Conservation (phyloP, 2,113 vertebrate species). For the Misgurnus mizolepis region DNA sequence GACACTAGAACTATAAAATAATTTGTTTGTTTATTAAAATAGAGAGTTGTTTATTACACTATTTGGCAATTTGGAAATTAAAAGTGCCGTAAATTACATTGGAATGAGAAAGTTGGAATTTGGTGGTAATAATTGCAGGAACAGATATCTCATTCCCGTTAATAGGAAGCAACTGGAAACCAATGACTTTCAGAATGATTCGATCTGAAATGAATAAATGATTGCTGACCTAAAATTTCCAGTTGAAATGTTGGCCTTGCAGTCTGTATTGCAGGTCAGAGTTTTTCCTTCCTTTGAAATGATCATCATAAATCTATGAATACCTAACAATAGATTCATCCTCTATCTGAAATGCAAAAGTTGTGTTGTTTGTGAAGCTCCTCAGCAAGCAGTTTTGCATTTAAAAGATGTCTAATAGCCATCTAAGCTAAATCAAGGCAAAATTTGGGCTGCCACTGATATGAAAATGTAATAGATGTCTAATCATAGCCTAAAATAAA, state of each 20-base stretch:
- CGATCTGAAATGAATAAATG: background rate
- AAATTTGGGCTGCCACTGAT: too few species aligned
- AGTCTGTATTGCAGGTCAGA: background rate
- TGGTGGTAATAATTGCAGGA: background rate
- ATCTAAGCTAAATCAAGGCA: too few species aligned
- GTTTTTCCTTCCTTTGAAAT: conserved; percentile 5
- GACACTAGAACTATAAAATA: background rate
- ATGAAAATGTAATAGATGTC: too few species aligned
- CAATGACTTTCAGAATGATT: background rate
- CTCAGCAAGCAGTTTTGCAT: too few species aligned
- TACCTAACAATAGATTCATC: too few species aligned
- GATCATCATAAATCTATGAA: background rate
- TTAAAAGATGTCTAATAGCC: too few species aligned
- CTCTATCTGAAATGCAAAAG: background rate
- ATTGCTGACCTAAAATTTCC: background rate
- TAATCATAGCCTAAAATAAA: too few species aligned
- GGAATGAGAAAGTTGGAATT: background rate
- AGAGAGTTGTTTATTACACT: background rate
- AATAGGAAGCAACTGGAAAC: background rate
- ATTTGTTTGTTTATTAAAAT: background rate
- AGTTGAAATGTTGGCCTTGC: background rate
- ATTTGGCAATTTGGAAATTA: background rate
- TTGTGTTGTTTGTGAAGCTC: conserved; percentile 33
- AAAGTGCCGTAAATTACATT: background rate
- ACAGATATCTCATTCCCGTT: background rate